These are phyloP conservation scores for Pelodytes ibericus DNA, from an alignment of 2,797 vertebrate species.

Conservation along the genomic window DNA sequence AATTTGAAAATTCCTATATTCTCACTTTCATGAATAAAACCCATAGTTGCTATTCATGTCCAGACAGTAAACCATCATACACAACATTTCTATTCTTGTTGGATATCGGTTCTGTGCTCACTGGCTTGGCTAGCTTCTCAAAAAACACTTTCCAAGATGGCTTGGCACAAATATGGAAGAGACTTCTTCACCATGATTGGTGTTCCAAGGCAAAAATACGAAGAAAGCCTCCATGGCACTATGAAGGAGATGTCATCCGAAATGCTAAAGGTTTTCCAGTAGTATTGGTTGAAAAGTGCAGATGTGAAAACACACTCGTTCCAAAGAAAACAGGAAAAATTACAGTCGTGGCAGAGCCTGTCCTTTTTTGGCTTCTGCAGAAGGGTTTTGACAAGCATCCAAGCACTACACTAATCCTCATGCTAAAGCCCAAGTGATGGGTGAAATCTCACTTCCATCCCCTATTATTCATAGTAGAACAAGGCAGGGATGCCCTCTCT, in stretches of 20 bases:
- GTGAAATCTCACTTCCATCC: too few species aligned
- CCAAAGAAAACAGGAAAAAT: too few species aligned
- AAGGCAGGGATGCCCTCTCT: too few species aligned
- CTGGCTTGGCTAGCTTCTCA: constrained; percentile 6
- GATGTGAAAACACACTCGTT: constrained; percentile 29
- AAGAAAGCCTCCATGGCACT: constrained; percentile 15
- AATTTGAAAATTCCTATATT: too few species aligned
- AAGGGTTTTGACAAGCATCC: too few species aligned
- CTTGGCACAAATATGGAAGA: constrained; percentile 34
- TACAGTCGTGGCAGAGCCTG: too few species aligned
- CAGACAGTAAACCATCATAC: not conserved
- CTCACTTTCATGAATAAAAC: too few species aligned
- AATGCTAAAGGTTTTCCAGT: constrained; percentile 37
- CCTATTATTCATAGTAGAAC: too few species aligned
- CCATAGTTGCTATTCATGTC: too few species aligned
- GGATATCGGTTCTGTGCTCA: not conserved
- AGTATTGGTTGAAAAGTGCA: constrained; percentile 11
- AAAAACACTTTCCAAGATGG: constrained; percentile 33
- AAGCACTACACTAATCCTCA: too few species aligned
- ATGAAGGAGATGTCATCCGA: constrained; percentile 31
- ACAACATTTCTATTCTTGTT: constrained; percentile 12
- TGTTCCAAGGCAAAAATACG: constrained; percentile 30
- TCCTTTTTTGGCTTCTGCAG: too few species aligned
- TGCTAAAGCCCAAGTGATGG: too few species aligned
- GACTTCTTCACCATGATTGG: constrained; percentile 40